Percentiles rank a stretch among this genome's conserved stretches.
Evolutionary conservation across 2,888 invertebrate genomes (phyloP).

Genomic region (Teinopalpus imperialis): DNA sequence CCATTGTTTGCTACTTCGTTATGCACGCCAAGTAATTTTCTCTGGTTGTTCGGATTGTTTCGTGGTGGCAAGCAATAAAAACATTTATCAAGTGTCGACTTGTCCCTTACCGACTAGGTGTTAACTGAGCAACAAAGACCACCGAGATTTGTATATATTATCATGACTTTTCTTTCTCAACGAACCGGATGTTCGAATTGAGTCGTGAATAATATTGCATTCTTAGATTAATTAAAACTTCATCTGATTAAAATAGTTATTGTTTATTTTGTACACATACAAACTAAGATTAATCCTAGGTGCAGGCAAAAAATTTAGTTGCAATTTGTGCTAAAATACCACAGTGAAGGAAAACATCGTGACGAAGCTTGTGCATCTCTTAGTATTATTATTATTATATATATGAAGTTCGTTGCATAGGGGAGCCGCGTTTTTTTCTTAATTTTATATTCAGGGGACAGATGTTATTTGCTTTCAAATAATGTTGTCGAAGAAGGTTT

Average conservation of each 20-base stretch:
- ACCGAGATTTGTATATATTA: slow-evolving; percentile 42
- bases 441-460: too few species aligned
- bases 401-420: too few species aligned
- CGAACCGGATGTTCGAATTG: slow-evolving; percentile 20
- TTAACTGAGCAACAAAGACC: slow-evolving; percentile 63
- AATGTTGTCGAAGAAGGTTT: too few species aligned
- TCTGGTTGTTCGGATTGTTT: slow-evolving; percentile 53
- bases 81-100: slow-evolving; percentile 55
- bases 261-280: too few species aligned
- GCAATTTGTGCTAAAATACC: too few species aligned
- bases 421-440: too few species aligned
- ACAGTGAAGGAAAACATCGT: too few species aligned
- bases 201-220: slow-evolving; percentile 9
- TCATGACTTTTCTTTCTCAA: slow-evolving; percentile 7
- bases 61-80: slow-evolving; percentile 56
- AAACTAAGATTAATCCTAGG: too few species aligned
- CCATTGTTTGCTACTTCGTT: slow-evolving; percentile 68
- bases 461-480: too few species aligned
- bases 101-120: slow-evolving; percentile 48
- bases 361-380: too few species aligned
- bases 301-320: too few species aligned
- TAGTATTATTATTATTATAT: too few species aligned
- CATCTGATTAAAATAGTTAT: slow-evolving; percentile 12
- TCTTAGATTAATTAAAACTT: slow-evolving; percentile 5
- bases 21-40: slow-evolving; percentile 64